Evolutionary conservation across 2,113 vertebrate species (phyloP), one percentile per base, ranked within the genome.

Genomic region (Marcusenius ussheri): DNA sequence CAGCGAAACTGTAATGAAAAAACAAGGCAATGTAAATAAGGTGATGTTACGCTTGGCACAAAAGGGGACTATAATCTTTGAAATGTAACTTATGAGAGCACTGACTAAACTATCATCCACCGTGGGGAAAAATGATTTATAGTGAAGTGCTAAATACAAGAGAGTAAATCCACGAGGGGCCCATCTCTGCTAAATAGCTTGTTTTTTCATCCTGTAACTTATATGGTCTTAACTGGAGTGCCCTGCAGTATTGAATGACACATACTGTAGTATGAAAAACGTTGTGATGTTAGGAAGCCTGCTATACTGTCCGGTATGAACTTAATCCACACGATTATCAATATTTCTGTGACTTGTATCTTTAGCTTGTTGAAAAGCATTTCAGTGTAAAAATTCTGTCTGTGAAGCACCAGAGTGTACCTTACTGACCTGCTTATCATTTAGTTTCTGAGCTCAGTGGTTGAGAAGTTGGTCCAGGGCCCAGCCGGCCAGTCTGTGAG

Each of bases 11-110:
- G 88, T 89, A 80, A 91, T 90, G 9, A 39, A 90, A 92, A 80
- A 84, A 90, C 89, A 91, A 35, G 50, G 45, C 91, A 88, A 50
- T 86, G 80, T 91, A 91, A 92, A 92, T 89, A 92, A 89, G 90
- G 51, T 87, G 49, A 31, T 92, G 89, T 93, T 93, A 86, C 89
- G 51, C 8, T 92, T 93, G 91, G 93, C 92, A 88, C 45, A 83
- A 15, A 46, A 85, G 53, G 90, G 89, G 91, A 92, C 84, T 86
- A 66, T 90, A 89, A 58, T 66, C 77, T 86, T 89, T 89, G 45
- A 91, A 91, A 91, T 90, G 62, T 70, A 77, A 92, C 92, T 89
- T 88, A 88, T 89, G 85, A 90, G 88, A 83, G 21, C 77, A 91
- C 77, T 35, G 84, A 85, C 88, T 91, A 15, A 90, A 87, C 88